Evolutionary conservation across 2,888 invertebrate genomes (phyloP).

Genomic region (Taphrorychus bicolor): DNA sequence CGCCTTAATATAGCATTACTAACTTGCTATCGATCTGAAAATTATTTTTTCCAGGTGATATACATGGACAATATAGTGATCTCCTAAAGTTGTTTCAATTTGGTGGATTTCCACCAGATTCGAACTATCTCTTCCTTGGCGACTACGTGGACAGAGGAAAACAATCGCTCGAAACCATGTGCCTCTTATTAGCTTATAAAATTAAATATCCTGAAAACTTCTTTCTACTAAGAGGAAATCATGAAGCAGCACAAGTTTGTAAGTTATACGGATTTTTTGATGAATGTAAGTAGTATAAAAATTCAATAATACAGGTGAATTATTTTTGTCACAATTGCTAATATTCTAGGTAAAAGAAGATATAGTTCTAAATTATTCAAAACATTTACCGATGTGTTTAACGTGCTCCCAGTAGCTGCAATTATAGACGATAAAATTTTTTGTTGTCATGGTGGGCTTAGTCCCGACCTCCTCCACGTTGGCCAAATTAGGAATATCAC

Average conservation of each 20-base stretch:
- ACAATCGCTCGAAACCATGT: slow-evolving; percentile 71
- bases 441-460: slow-evolving; percentile 57
- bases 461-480: slow-evolving; percentile 53
- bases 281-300: slow-evolving; percentile 62
- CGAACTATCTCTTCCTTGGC: slow-evolving; percentile 70
- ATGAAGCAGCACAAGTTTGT: slow-evolving; percentile 72
- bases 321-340: background rate
- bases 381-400: slow-evolving; percentile 56
- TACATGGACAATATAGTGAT: slow-evolving; percentile 72
- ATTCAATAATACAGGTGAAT: background rate
- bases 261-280: slow-evolving; percentile 71
- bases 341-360: slow-evolving; percentile 55
- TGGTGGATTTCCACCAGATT: slow-evolving; percentile 71
- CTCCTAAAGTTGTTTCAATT: slow-evolving; percentile 68
- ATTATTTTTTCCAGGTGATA: slow-evolving; percentile 61
- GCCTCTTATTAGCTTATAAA: slow-evolving; percentile 71
- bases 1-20: background rate
- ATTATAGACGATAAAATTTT: slow-evolving; percentile 57
- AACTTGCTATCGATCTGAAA: too few relatives aligned
- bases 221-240: slow-evolving; percentile 71
- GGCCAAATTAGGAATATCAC: slow-evolving; percentile 51
- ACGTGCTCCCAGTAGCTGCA: slow-evolving; percentile 55
- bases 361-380: slow-evolving; percentile 56
- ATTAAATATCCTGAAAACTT: slow-evolving; percentile 75
- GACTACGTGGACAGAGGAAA: slow-evolving; percentile 71